phyloP scores from a whole-genome alignment of 2,888 invertebrate species.

The Bombylius major region DNA sequence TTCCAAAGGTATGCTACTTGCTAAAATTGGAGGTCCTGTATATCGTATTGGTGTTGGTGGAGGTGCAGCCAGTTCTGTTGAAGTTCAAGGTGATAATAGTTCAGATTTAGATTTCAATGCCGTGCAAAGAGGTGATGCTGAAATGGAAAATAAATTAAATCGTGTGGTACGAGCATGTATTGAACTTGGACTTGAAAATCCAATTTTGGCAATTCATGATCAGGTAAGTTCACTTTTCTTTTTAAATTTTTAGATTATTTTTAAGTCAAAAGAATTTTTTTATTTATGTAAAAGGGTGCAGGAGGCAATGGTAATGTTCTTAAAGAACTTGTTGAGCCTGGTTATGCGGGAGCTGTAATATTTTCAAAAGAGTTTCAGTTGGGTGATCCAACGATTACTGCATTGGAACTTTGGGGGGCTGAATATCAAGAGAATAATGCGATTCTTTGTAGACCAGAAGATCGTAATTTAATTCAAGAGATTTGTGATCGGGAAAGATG shows the following conservation, averaged over 20 bases:
- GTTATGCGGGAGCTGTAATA: constrained; percentile 71
- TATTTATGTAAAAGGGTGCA: constrained; percentile 51
- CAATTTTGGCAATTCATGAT: constrained; percentile 90
- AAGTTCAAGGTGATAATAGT: constrained; percentile 80
- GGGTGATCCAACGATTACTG: constrained; percentile 89
- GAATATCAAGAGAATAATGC: constrained; percentile 97
- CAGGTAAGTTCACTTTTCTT: constrained; percentile 39
- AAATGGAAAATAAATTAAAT: constrained; percentile 97
- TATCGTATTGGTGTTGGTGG: constrained; percentile 98
- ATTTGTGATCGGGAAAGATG: constrained; percentile 83
- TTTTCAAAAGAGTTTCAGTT: constrained; percentile 74
- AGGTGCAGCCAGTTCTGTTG: constrained; percentile 94
- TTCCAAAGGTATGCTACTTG: constrained; percentile 71
- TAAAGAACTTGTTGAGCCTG: constrained; percentile 90
- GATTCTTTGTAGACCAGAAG: constrained; percentile 58
- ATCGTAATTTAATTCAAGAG: constrained; percentile 49
- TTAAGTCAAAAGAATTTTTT: too few species aligned
- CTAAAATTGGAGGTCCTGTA: constrained; percentile 94
- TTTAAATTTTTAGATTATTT: too few species aligned
- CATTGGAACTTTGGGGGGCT: constrained; percentile 93
- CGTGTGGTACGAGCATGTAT: constrained; percentile 84
- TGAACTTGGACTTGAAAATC: constrained; percentile 70
- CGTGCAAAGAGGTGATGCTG: constrained; percentile 86
- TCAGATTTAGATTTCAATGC: constrained; percentile 88
- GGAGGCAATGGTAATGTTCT: constrained; percentile 97